Evolutionary conservation across 2,888 invertebrate genomes (phyloP).

Genomic region (Andrena minutula): DNA sequence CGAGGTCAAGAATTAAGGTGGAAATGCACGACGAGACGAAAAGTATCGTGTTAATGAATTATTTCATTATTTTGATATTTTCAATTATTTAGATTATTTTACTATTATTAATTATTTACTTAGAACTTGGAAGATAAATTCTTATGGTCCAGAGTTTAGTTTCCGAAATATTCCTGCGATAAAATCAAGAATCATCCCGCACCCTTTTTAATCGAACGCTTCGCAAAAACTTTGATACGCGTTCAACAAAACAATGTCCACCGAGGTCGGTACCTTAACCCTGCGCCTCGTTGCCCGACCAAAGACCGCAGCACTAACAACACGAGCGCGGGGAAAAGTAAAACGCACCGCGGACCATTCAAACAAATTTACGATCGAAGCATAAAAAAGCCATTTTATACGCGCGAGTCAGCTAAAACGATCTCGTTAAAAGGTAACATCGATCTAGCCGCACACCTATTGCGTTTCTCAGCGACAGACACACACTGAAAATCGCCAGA

Average conservation of each 20-base stretch:
- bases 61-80: background rate
- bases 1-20: background rate
- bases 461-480: too few relatives aligned
- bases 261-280: slow-evolving; percentile 22
- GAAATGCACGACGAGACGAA: too few relatives aligned
- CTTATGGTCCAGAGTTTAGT: too few relatives aligned
- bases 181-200: too few relatives aligned
- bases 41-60: background rate
- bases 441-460: background rate
- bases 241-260: slow-evolving; percentile 22
- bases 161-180: too few relatives aligned
- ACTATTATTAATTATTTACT: too few relatives aligned
- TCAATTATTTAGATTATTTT: too few relatives aligned
- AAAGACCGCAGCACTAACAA: slow-evolving; percentile 20
- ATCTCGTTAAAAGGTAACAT: background rate
- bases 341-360: slow-evolving; percentile 9
- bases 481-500: too few relatives aligned
- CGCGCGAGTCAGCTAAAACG: background rate
- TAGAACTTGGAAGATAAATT: too few relatives aligned
- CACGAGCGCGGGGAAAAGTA: slow-evolving; percentile 25
- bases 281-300: slow-evolving; percentile 24
- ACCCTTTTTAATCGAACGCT: background rate
- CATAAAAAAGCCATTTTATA: slow-evolving; percentile 18
- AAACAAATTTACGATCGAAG: slow-evolving; percentile 16
- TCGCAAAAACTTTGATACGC: slow-evolving; percentile 23